A percentile compares a stretch with the other conserved stretches of the same genome.
phyloP scores from a whole-genome alignment of 2,888 invertebrate genomes.

The Globia sparganii region DNA sequence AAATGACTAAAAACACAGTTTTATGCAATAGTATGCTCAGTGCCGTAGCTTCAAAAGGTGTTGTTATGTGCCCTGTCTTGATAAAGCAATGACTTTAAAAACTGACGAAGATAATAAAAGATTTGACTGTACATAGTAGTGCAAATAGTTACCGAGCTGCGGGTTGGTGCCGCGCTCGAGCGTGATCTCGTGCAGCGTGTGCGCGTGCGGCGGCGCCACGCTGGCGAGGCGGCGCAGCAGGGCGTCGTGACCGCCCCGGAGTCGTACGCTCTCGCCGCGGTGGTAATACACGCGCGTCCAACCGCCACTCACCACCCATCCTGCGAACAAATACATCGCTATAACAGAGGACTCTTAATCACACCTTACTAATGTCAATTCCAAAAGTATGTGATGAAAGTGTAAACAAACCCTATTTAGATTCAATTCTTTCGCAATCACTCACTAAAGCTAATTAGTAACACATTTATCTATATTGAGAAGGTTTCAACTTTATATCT shows the following conservation, averaged over 20 bases:
- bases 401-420: not conserved
- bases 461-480: no score
- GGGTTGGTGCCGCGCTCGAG: conserved; percentile 95
- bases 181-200: conserved; percentile 93
- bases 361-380: not conserved
- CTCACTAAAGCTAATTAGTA: not conserved
- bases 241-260: conserved; percentile 94
- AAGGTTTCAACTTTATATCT: no score
- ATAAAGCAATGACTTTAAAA: not conserved
- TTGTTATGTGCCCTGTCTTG: not conserved
- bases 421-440: not conserved
- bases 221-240: conserved; percentile 94
- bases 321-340: conserved; percentile 67
- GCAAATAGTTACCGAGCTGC: conserved; percentile 90
- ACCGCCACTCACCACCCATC: conserved; percentile 90
- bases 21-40: not conserved
- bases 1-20: not conserved
- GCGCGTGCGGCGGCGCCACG: conserved; percentile 93
- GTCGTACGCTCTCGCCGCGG: conserved; percentile 97
- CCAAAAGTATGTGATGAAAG: not conserved
- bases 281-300: conserved; percentile 97
- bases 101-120: not conserved
- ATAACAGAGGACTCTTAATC: not conserved
- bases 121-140: not conserved
- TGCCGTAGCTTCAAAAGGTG: not conserved